phyloP scores from a whole-genome alignment of 1,140 invertebrate species.

The Brachionus rubens region DNA sequence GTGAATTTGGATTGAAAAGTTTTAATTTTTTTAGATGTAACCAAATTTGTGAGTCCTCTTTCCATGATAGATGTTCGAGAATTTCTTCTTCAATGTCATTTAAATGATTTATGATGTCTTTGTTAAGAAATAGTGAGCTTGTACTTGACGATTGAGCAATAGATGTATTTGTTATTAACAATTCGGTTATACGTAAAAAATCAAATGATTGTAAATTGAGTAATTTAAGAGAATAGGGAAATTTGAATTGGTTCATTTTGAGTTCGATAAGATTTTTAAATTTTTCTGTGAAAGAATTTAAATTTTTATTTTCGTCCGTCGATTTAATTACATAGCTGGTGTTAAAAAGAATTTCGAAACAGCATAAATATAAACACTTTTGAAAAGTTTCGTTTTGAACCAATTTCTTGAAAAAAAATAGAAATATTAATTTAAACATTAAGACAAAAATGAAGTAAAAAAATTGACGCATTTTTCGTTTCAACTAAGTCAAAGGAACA shows the following conservation, averaged over 20 bases:
- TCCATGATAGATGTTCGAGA: not conserved
- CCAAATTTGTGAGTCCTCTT: not conserved
- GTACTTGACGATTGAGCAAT: not conserved
- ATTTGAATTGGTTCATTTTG: not conserved
- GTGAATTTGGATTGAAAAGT: not conserved
- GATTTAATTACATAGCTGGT: not conserved
- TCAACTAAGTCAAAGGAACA: too few species aligned
- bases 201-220: not conserved
- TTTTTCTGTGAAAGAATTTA: not conserved
- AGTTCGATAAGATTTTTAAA: not conserved
- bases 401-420: not conserved
- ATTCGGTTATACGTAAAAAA: slow-evolving; percentile 18
- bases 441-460: not conserved
- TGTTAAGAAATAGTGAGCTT: not conserved
- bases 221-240: slow-evolving; percentile 8
- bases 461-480: too few species aligned
- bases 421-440: not conserved
- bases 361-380: slow-evolving; percentile 4
- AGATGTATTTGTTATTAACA: slow-evolving; percentile 16
- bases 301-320: not conserved
- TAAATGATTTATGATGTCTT: slow-evolving; percentile 7
- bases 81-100: slow-evolving; percentile 14
- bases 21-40: not conserved
- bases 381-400: not conserved
- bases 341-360: slow-evolving; percentile 27